A percentile compares a stretch with the other conserved stretches of the same genome.
phyloP scores from a whole-genome alignment of 1,140 invertebrate genomes.

The Conus ventricosus region DNA sequence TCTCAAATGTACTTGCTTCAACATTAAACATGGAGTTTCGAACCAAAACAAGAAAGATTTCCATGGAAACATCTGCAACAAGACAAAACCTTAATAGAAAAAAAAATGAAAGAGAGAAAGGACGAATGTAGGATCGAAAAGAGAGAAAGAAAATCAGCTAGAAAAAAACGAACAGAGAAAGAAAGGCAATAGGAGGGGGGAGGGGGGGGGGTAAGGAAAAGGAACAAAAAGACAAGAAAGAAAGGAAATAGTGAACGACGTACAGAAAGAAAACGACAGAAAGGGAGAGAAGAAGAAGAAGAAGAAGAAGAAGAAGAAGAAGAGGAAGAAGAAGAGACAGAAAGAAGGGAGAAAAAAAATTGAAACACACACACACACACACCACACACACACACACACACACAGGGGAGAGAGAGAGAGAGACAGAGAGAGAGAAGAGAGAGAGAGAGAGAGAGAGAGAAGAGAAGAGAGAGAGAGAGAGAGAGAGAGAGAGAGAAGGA shows the following conservation, averaged over 20 bases:
- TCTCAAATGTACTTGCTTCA: no score
- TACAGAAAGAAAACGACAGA: neutral
- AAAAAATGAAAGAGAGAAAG: constrained; percentile 10
- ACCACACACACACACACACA: no score
- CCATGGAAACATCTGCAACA: constrained; percentile 26
- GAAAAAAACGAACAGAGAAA: constrained; percentile 25
- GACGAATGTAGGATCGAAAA: neutral
- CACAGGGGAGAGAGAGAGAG: neutral
- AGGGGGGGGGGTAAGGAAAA: neutral
- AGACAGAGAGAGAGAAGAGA: constrained; percentile 27
- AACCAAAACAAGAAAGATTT: no score
- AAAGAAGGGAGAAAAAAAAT: constrained; percentile 18
- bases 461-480: constrained; percentile 11
- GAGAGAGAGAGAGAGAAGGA: constrained; percentile 31
- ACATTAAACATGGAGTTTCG: no score
- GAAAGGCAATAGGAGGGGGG: neutral
- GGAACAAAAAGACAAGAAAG: neutral
- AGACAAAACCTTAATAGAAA: constrained; percentile 6
- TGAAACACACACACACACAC: no score
- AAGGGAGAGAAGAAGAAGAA: constrained; percentile 24
- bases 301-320: constrained; percentile 11
- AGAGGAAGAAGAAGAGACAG: neutral
- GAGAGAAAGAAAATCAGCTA: constrained; percentile 6
- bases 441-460: no score
- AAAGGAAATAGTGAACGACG: neutral